Evolutionary conservation across 2,797 vertebrate genomes (phyloP).

Genomic region (Cyprinodon diabolis): DNA sequence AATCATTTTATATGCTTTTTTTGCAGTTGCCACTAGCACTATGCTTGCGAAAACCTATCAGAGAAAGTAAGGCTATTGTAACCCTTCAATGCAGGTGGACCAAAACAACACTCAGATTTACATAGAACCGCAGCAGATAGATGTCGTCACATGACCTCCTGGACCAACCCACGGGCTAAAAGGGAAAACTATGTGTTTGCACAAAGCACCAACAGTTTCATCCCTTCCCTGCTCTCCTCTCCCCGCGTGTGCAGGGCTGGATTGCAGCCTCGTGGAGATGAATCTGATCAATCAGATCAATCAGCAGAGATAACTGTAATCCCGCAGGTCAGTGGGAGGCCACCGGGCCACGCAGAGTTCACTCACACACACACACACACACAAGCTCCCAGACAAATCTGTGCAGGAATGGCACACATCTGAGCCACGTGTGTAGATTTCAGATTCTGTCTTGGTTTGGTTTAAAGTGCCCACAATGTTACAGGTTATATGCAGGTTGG

Average conservation of each 20-base stretch:
- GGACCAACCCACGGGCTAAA: slow-evolving; percentile 25
- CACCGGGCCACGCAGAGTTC: slow-evolving; percentile 72
- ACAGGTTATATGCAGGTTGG: slow-evolving; percentile 1
- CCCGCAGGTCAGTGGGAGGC: slow-evolving; percentile 63
- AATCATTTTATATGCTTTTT: not conserved
- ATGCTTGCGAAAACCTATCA: too few species aligned
- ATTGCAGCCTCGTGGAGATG: slow-evolving; percentile 61
- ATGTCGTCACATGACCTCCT: slow-evolving; percentile 22
- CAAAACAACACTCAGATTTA: slow-evolving; percentile 6
- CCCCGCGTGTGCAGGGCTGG: slow-evolving; percentile 20
- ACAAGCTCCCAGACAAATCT: slow-evolving; percentile 41
- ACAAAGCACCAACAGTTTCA: slow-evolving; percentile 22
- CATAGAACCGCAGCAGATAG: slow-evolving; percentile 6
- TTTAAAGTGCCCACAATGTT: not conserved
- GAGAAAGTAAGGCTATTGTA: not conserved
- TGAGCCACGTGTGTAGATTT: slow-evolving; percentile 11
- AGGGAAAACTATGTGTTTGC: slow-evolving; percentile 31
- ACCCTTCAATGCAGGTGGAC: not conserved
- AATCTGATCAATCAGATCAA: slow-evolving; percentile 79
- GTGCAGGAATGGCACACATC: slow-evolving; percentile 47
- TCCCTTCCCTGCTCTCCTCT: not conserved
- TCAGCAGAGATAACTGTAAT: slow-evolving; percentile 76
- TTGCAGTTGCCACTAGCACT: not conserved
- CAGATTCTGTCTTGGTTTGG: not conserved
- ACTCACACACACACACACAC: slow-evolving; percentile 35